Conservation (phyloP, 2,797 vertebrate genomes). For the Eulemur rubriventer region DNA sequence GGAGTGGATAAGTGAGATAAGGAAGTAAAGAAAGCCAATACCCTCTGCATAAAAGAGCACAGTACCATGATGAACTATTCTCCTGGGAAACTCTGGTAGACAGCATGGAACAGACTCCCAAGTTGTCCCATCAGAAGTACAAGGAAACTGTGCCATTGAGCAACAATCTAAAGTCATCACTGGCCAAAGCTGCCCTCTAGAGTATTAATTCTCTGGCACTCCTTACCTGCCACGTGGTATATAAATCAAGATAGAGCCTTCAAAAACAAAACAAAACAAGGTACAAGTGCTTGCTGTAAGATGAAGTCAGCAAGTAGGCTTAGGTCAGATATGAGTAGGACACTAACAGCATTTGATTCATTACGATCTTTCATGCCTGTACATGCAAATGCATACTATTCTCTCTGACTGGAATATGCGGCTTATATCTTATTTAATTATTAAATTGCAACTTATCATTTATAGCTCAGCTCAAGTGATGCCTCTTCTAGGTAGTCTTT, state of each 20-base stretch:
- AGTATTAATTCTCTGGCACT: neutral
- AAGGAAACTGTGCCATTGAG: neutral
- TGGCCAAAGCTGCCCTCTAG: neutral
- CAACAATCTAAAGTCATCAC: neutral
- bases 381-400: neutral
- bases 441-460: neutral
- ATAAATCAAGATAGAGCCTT: neutral
- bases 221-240: neutral
- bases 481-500: neutral
- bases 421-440: neutral
- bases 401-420: neutral
- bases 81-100: neutral
- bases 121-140: neutral
- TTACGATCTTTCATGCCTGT: rapidly evolving
- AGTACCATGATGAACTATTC: rapidly evolving
- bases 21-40: neutral
- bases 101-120: neutral
- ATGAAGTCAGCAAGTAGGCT: neutral
- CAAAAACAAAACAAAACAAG: neutral
- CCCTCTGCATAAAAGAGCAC: neutral
- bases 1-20: neutral
- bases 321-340: neutral
- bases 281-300: neutral
- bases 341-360: rapidly evolving
- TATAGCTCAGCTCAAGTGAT: neutral